Evolutionary conservation across 2,113 vertebrate species (phyloP).

Genomic region (Aegithalos caudatus): DNA sequence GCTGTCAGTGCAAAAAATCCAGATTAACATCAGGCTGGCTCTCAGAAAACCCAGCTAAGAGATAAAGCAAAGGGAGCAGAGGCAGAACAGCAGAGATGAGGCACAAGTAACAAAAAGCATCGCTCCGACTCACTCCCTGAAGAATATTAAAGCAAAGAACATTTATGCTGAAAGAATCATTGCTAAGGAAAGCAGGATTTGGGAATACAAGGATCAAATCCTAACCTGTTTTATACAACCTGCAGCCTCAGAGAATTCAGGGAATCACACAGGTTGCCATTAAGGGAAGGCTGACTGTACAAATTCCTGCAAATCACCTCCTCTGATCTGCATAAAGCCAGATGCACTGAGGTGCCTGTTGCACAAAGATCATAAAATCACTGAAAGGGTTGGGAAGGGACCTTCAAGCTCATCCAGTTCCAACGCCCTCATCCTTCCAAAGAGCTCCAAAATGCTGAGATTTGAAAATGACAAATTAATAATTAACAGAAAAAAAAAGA

Average conservation of each 20-base stretch:
- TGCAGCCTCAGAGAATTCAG: not conserved
- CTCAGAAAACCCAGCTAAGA: not conserved
- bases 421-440: not conserved
- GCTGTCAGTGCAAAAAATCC: not conserved
- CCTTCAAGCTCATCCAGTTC: not conserved
- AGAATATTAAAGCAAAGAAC: not conserved
- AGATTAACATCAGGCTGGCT: not conserved
- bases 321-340: not conserved
- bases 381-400: not conserved
- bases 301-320: not conserved
- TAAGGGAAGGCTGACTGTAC: not conserved
- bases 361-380: not conserved
- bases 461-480: not conserved
- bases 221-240: not conserved
- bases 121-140: not conserved
- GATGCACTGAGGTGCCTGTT: not conserved
- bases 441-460: not conserved
- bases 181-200: not conserved
- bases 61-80: not conserved
- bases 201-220: not conserved
- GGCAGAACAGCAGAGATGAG: not conserved
- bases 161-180: not conserved
- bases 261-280: not conserved
- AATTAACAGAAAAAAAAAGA: not conserved
- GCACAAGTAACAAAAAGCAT: not conserved